phyloP scores from a whole-genome alignment of 2,797 vertebrate species.

The Iguana delicatissima region DNA sequence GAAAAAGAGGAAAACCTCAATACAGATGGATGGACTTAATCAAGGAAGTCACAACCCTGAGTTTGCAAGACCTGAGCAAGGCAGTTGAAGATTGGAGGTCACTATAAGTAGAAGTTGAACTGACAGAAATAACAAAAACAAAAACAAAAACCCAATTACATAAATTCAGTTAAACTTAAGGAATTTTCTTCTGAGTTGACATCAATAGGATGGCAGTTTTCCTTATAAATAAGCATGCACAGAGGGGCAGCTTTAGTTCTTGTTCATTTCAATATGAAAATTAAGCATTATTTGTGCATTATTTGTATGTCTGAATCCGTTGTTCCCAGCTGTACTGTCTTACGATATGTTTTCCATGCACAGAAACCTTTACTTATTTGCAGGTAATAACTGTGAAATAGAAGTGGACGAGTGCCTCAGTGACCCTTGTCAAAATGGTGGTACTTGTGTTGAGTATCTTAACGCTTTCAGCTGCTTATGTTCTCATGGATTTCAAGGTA shows the following conservation, averaged over 20 bases:
- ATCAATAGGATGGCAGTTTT: neutral
- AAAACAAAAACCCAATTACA: no score
- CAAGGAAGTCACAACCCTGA: no score
- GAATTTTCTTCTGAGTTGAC: neutral
- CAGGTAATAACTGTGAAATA: constrained; percentile 86
- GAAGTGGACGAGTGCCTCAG: constrained; percentile 87
- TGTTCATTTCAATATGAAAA: neutral
- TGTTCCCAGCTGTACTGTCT: constrained; percentile 38
- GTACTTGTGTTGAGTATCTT: constrained; percentile 82
- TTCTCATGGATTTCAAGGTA: constrained; percentile 84
- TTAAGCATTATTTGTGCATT: neutral
- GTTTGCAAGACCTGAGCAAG: no score
- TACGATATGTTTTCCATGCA: constrained; percentile 57
- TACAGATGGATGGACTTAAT: no score
- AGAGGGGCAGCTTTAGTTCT: neutral
- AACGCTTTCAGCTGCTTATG: constrained; percentile 83
- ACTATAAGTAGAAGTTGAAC: no score
- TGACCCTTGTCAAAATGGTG: constrained; percentile 82
- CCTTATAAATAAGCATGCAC: neutral
- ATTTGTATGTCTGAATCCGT: neutral
- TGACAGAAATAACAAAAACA: no score
- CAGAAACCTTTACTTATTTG: constrained; percentile 64
- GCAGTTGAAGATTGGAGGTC: no score
- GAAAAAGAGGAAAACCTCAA: no score
- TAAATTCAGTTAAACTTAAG: neutral